These are phyloP conservation scores for Minunthozetes semirufus DNA, from an alignment of 2,888 invertebrate species.

Conservation along the genomic window DNA sequence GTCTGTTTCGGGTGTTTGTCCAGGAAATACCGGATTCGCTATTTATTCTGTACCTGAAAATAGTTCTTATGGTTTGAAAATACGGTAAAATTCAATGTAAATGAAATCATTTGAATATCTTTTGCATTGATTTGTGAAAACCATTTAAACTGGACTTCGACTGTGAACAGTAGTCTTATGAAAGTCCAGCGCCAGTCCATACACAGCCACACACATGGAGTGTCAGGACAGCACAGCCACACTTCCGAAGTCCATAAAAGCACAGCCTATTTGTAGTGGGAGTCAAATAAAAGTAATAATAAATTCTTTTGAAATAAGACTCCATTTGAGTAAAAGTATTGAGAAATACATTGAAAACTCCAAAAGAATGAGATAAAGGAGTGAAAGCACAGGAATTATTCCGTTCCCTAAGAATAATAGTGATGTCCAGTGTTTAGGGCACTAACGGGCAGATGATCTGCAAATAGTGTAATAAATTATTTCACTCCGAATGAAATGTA, in stretches of 20 bases:
- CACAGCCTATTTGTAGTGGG: background rate
- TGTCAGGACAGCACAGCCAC: no score
- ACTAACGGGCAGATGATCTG: conserved; percentile 13
- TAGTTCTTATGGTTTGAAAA: no score
- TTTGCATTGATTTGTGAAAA: background rate
- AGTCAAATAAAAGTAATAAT: no score
- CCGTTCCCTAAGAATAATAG: background rate
- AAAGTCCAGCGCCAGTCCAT: no score
- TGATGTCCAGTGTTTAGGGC: background rate
- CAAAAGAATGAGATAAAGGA: background rate
- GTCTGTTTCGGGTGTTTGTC: no score
- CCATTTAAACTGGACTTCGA: background rate
- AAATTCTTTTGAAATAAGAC: no score
- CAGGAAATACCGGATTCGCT: no score
- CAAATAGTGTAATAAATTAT: conserved; percentile 15
- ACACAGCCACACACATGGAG: no score
- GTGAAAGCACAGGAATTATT: background rate
- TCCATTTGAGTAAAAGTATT: background rate
- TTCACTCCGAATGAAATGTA: background rate
- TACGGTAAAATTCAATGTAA: no score
- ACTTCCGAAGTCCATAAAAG: conserved; percentile 15
- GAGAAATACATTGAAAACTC: background rate
- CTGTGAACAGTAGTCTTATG: background rate
- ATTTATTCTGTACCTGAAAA: no score
- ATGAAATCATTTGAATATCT: background rate